Evolutionary conservation across 2,888 invertebrate species (phyloP).

Genomic region (Chesias legatella): DNA sequence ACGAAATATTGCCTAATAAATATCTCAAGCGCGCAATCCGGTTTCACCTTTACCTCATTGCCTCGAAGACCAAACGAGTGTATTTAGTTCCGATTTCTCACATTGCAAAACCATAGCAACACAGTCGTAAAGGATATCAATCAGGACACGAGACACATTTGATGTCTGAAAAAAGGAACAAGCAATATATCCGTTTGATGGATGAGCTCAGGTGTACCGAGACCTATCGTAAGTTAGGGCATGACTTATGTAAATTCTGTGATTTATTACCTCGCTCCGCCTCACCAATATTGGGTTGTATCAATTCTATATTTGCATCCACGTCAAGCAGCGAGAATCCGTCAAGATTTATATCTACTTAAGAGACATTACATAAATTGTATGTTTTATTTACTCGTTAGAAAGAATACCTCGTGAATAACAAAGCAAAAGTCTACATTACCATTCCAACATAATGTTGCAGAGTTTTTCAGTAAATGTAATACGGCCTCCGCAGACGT

Average conservation of each 20-base stretch:
- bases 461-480: constrained; percentile 20
- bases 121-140: constrained; percentile 1
- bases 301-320: constrained; percentile 13
- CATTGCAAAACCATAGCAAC: constrained; percentile 39
- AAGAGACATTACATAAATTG: constrained; percentile 1
- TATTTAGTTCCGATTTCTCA: constrained; percentile 36
- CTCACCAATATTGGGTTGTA: constrained; percentile 23
- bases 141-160: constrained; percentile 22
- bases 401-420: constrained; percentile 2
- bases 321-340: neutral
- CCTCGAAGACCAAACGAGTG: constrained; percentile 34
- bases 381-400: constrained; percentile 1
- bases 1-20: constrained; percentile 61
- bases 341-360: neutral
- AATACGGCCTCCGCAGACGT: constrained; percentile 26
- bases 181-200: constrained; percentile 21
- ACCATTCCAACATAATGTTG: constrained; percentile 13
- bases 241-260: constrained; percentile 33
- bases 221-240: constrained; percentile 17
- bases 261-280: constrained; percentile 30
- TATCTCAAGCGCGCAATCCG: constrained; percentile 48
- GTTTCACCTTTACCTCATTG: constrained; percentile 67
- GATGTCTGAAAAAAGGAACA: constrained; percentile 21
- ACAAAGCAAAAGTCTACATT: constrained; percentile 16
- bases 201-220: constrained; percentile 31